These are phyloP conservation scores for Listrodromus nycthemerus DNA, from an alignment of 2,888 invertebrate species.

Conservation along the genomic window DNA sequence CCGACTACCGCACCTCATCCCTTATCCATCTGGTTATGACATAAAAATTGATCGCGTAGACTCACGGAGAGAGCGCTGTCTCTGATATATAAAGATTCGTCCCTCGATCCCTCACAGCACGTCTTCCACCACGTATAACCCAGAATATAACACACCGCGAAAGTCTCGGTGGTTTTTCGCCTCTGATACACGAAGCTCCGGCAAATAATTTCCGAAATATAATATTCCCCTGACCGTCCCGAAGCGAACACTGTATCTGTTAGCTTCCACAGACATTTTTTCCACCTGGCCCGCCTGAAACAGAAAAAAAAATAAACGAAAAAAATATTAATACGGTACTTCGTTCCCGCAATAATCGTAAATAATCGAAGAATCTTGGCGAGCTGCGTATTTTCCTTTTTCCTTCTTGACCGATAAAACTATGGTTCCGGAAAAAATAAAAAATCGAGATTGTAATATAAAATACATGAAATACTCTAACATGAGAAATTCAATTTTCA, in stretches of 20 bases:
- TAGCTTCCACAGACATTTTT: background rate
- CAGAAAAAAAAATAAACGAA: background rate
- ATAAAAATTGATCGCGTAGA: conserved; percentile 60
- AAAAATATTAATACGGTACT: background rate
- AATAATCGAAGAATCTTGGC: conserved; percentile 20
- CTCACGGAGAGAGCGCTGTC: conserved; percentile 41
- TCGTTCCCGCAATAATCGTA: background rate
- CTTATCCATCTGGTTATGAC: conserved; percentile 44
- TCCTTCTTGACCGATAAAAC: background rate
- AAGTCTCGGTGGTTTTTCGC: background rate
- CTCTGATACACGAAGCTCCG: background rate
- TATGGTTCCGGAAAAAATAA: no score
- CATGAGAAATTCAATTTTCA: no score
- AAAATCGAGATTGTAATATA: no score
- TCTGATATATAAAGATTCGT: conserved; percentile 54
- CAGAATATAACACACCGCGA: background rate
- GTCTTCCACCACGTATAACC: conserved; percentile 13
- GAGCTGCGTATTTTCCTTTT: background rate
- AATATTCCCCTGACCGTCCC: background rate
- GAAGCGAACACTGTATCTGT: background rate
- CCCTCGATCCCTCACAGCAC: conserved; percentile 50
- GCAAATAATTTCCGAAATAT: background rate
- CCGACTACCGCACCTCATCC: conserved; percentile 6
- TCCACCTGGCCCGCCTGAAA: background rate
- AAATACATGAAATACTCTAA: no score